phyloP scores from a whole-genome alignment of 2,797 vertebrate genomes.

The Eutrigla gurnardus region DNA sequence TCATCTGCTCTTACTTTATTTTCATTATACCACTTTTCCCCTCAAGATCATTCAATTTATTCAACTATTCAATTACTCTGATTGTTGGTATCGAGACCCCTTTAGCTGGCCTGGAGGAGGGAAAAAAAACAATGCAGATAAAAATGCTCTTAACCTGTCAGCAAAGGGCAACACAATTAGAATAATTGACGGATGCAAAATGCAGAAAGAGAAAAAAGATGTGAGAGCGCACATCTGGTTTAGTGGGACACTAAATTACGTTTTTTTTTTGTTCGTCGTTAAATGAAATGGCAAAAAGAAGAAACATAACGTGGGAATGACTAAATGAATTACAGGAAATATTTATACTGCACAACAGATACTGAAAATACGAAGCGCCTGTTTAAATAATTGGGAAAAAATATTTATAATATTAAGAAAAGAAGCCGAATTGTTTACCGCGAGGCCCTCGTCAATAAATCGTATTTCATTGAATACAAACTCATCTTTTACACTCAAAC shows the following conservation, averaged over 20 bases:
- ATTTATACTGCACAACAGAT: neutral
- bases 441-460: neutral
- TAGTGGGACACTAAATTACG: slow-evolving; percentile 41
- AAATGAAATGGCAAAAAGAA: slow-evolving; percentile 23
- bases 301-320: neutral
- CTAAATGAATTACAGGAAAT: neutral
- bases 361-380: neutral
- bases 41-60: slow-evolving; percentile 81
- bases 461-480: rapidly evolving
- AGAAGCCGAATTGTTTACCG: neutral
- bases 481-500: neutral
- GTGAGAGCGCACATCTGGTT: slow-evolving; percentile 62
- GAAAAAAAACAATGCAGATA: slow-evolving; percentile 70
- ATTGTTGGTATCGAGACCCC: slow-evolving; percentile 79
- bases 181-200: slow-evolving; percentile 77
- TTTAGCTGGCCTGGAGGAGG: slow-evolving; percentile 70
- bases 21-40: slow-evolving; percentile 77
- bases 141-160: slow-evolving; percentile 83
- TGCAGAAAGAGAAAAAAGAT: slow-evolving; percentile 55
- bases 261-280: slow-evolving; percentile 21
- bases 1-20: slow-evolving; percentile 77
- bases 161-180: slow-evolving; percentile 80
- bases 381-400: neutral
- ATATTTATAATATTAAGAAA: neutral
- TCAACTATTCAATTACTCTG: slow-evolving; percentile 83